Evolutionary conservation across 2,113 vertebrate species (phyloP).

Genomic region (Rhinopomastus cyanomelas): DNA sequence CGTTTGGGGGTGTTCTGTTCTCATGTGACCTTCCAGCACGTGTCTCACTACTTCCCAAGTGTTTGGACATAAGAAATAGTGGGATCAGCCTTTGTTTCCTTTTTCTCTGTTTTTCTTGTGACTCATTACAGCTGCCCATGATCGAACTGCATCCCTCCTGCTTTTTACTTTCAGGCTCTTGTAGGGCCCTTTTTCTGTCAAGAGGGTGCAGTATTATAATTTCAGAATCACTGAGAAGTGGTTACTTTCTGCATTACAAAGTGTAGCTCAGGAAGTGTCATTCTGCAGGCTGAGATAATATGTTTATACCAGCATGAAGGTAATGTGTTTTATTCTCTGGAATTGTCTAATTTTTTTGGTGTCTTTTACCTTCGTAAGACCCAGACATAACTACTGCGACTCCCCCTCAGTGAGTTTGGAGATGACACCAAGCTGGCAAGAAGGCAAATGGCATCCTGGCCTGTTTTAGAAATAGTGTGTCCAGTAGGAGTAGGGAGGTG

Average conservation of each 20-base stretch:
- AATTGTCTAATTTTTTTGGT: not conserved
- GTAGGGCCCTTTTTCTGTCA: not conserved
- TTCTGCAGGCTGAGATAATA: not conserved
- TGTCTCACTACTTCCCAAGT: not conserved
- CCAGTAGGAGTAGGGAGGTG: too few relatives aligned
- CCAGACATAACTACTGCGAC: not conserved
- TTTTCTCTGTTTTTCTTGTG: not conserved
- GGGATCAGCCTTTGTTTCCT: not conserved
- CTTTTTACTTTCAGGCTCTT: not conserved
- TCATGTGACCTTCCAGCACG: not conserved
- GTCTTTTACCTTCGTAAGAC: not conserved
- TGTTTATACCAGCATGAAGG: not conserved
- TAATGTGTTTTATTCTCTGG: not conserved
- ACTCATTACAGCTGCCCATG: fast-evolving
- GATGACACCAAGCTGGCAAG: too few relatives aligned
- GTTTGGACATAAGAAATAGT: not conserved
- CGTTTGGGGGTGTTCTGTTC: not conserved
- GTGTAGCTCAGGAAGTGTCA: not conserved
- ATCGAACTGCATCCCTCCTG: not conserved
- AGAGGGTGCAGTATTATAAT: not conserved
- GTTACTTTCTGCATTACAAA: not conserved
- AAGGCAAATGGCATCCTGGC: too few relatives aligned
- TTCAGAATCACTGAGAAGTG: not conserved
- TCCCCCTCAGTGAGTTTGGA: too few relatives aligned
- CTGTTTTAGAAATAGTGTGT: too few relatives aligned